phyloP scores from a whole-genome alignment of 37 sponge, comb jelly and placozoan species.

The Aplysina aerophoba region DNA sequence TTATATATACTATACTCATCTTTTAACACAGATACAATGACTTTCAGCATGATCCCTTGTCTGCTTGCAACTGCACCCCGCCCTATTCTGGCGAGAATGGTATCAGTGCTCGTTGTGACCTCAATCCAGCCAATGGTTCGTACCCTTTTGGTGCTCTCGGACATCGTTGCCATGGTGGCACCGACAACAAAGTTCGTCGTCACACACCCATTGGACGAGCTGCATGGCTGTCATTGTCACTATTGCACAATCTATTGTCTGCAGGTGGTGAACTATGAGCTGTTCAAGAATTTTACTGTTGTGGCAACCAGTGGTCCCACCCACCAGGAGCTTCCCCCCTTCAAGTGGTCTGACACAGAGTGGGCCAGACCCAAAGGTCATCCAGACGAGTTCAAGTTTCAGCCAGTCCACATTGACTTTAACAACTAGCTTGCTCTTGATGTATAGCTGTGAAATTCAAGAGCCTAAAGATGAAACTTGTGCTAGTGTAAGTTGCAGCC shows the following conservation, averaged over 20 bases:
- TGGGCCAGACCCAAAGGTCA: constrained; percentile 82
- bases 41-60: constrained; percentile 90
- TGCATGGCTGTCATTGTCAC: too few species aligned
- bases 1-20: not conserved
- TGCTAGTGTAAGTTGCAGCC: too few species aligned
- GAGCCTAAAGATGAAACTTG: too few species aligned
- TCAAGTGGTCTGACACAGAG: constrained; percentile 92
- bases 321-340: constrained; percentile 85
- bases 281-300: constrained; percentile 30
- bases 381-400: constrained; percentile 87
- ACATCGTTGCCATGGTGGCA: constrained; percentile 90
- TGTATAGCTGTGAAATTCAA: too few species aligned
- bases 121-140: constrained; percentile 90
- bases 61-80: constrained; percentile 90
- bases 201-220: too few species aligned
- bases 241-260: too few species aligned
- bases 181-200: constrained; percentile 82
- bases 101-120: constrained; percentile 92
- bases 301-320: constrained; percentile 92
- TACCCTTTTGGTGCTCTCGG: constrained; percentile 87
- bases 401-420: constrained; percentile 36
- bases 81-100: constrained; percentile 93
- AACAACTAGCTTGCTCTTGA: too few species aligned
- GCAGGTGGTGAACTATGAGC: constrained; percentile 13
- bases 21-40: constrained; percentile 83